A percentile compares a stretch with the other conserved stretches of the same genome.
Evolutionary conservation across 2,113 vertebrate species (phyloP).

Genomic region (Calyptommatus sinebrachiatus): DNA sequence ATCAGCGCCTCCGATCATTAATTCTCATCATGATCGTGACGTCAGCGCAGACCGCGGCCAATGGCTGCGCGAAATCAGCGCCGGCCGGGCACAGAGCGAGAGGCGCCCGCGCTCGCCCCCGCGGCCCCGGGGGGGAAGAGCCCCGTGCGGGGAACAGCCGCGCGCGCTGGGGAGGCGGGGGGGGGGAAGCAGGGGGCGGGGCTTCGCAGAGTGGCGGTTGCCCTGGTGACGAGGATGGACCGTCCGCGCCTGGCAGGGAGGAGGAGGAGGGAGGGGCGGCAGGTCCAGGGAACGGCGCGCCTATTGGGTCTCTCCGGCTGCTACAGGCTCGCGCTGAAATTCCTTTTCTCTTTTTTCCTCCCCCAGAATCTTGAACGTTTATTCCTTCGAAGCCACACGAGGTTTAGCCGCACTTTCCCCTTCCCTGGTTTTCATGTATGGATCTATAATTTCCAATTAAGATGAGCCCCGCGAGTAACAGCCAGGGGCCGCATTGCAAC

Average conservation of each 20-base stretch:
- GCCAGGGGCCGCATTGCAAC: too few relatives aligned
- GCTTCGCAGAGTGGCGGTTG: not conserved
- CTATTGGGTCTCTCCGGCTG: not conserved
- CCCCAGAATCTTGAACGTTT: too few relatives aligned
- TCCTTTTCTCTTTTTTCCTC: too few relatives aligned
- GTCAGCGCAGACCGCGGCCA: conserved; percentile 87
- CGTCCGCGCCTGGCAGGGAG: not conserved
- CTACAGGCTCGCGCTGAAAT: too few relatives aligned
- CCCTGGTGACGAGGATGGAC: not conserved
- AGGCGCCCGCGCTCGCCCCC: conserved; percentile 20
- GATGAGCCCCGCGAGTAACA: too few relatives aligned
- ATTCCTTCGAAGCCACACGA: too few relatives aligned
- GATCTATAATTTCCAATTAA: too few relatives aligned
- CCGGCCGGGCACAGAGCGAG: conserved; percentile 49
- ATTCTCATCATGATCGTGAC: conserved; percentile 99
- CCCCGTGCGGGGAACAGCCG: not conserved
- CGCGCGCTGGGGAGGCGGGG: not conserved
- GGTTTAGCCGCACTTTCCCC: too few relatives aligned
- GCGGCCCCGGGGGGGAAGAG: conserved; percentile 25
- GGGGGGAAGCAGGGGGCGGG: not conserved
- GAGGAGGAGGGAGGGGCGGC: not conserved
- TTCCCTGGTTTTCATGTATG: too few relatives aligned
- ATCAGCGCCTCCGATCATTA: conserved; percentile 98
- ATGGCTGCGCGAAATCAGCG: conserved; percentile 80
- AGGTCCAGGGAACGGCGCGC: not conserved